phyloP scores from a whole-genome alignment of 2,113 vertebrate genomes.

The Rallus limicola region DNA sequence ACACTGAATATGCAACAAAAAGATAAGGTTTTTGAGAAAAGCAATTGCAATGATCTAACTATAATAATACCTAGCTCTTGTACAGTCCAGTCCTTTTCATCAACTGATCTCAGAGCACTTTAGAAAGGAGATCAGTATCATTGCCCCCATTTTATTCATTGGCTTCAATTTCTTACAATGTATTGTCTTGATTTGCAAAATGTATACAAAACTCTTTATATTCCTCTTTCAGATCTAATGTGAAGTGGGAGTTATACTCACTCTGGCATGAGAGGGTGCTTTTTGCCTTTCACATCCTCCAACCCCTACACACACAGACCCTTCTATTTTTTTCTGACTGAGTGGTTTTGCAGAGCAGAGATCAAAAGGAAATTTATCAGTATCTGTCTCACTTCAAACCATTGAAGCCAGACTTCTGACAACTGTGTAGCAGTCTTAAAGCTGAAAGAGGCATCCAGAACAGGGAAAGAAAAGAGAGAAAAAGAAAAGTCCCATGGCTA shows the following conservation, averaged over 20 bases:
- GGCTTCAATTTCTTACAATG: constrained; percentile 66
- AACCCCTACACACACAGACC: constrained; percentile 26
- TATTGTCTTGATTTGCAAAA: constrained; percentile 56
- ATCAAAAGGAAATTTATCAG: constrained; percentile 83
- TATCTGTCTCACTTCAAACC: constrained; percentile 77
- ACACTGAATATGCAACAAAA: constrained; percentile 63
- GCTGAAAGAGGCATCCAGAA: constrained; percentile 53
- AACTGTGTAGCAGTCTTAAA: constrained; percentile 55
- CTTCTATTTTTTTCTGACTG: constrained; percentile 44
- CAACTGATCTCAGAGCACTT: constrained; percentile 58
- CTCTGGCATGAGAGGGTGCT: constrained; percentile 31
- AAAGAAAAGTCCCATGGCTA: neutral
- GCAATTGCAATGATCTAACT: constrained; percentile 65
- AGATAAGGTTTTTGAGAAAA: constrained; percentile 58
- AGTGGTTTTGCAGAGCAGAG: constrained; percentile 65
- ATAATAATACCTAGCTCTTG: constrained; percentile 61
- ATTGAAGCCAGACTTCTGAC: constrained; percentile 74
- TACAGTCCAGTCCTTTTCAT: constrained; percentile 59
- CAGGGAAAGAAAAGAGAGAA: neutral
- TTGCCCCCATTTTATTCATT: constrained; percentile 68
- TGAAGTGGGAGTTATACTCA: constrained; percentile 23
- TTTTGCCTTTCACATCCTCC: constrained; percentile 45
- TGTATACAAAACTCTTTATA: constrained; percentile 54
- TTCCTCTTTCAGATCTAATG: constrained; percentile 47
- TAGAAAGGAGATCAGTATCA: constrained; percentile 68